phyloP scores from a whole-genome alignment of 1,140 invertebrate genomes.

The Pseudobourletiella spinata region DNA sequence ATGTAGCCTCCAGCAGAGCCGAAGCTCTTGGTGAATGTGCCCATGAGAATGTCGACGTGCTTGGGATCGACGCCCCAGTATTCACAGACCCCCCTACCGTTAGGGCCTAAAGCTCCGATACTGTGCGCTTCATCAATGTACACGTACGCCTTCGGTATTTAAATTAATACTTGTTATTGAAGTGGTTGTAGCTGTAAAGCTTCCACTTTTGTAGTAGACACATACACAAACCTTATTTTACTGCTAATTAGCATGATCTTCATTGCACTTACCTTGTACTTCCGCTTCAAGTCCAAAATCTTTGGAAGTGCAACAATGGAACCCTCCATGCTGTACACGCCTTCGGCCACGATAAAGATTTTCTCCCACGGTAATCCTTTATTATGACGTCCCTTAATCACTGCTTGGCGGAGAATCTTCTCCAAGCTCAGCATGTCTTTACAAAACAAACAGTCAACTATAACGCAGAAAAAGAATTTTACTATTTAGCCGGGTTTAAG shows the following conservation, averaged over 20 bases:
- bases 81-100: slow-evolving; percentile 70
- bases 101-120: slow-evolving; percentile 79
- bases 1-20: slow-evolving; percentile 48
- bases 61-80: slow-evolving; percentile 45
- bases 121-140: slow-evolving; percentile 95
- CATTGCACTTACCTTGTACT: slow-evolving; percentile 61
- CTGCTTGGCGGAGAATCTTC: slow-evolving; percentile 59
- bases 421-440: slow-evolving; percentile 81
- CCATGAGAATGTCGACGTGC: slow-evolving; percentile 50
- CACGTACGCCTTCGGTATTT: slow-evolving; percentile 79
- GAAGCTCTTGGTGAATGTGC: slow-evolving; percentile 51
- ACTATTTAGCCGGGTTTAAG: too few relatives aligned
- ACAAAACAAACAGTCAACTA: too few relatives aligned
- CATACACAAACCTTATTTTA: not conserved
- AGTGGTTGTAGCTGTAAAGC: too few relatives aligned
- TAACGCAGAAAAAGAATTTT: too few relatives aligned
- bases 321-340: slow-evolving; percentile 97
- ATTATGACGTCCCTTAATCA: slow-evolving; percentile 69
- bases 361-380: slow-evolving; percentile 76
- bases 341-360: slow-evolving; percentile 88
- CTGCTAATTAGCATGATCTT: slow-evolving; percentile 37
- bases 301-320: slow-evolving; percentile 82
- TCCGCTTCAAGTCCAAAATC: slow-evolving; percentile 83
- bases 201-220: too few relatives aligned
- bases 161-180: too few relatives aligned